These are phyloP conservation scores for Trissolcus japonicus DNA, from an alignment of 2,888 invertebrate species.

Conservation along the genomic window DNA sequence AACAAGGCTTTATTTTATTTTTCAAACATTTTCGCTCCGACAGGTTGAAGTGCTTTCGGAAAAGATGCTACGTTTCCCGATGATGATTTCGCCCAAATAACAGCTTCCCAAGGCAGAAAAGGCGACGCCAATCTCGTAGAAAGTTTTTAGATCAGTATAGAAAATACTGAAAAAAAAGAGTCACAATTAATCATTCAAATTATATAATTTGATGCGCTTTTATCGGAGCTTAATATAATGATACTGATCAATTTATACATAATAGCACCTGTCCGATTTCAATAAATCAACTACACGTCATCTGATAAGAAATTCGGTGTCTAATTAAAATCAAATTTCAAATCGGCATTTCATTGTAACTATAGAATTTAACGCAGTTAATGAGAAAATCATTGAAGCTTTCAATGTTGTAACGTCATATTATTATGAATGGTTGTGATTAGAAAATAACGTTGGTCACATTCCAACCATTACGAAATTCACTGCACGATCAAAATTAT, in stretches of 20 bases:
- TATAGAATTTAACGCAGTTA: constrained; percentile 6
- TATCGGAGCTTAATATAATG: not conserved
- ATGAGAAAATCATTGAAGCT: constrained; percentile 16
- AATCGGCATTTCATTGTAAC: constrained; percentile 9
- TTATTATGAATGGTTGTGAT: constrained; percentile 11
- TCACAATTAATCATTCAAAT: not conserved
- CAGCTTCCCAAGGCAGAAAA: constrained; percentile 62
- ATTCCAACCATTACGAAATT: too few species aligned
- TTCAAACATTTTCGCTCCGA: constrained; percentile 10
- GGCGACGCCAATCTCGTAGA: constrained; percentile 70
- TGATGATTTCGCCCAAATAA: constrained; percentile 69
- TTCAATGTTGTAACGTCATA: constrained; percentile 6
- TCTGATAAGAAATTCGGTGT: not conserved
- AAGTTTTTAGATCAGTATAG: constrained; percentile 66
- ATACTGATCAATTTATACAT: not conserved
- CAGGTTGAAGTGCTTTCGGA: constrained; percentile 22
- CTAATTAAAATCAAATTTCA: constrained; percentile 23
- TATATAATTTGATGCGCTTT: too few species aligned
- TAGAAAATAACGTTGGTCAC: constrained; percentile 1
- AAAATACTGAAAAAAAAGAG: constrained; percentile 60
- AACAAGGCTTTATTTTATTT: constrained; percentile 25
- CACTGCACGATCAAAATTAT: too few species aligned
- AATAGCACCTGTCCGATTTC: too few species aligned
- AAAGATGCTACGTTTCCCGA: constrained; percentile 60
- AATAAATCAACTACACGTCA: too few species aligned